Evolutionary conservation across 2,888 invertebrate species (phyloP), one percentile per base, ranked within the genome.

Genomic region (Nomada goodeniana): DNA sequence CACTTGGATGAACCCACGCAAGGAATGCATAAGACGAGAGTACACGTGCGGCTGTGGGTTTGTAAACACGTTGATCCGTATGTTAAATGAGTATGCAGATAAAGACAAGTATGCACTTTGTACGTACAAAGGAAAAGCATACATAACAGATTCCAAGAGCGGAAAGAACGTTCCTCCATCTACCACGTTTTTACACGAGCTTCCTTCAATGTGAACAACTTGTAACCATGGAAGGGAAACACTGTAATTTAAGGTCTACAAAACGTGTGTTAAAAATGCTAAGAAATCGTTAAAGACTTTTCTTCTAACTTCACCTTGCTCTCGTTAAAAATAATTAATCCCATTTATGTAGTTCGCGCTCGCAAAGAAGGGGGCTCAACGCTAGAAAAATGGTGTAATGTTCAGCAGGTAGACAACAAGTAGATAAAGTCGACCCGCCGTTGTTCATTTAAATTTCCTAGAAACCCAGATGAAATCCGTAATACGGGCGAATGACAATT

Each of bases 41-140:
- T 20, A 60, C 72, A 79, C 64, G 75, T 72, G 76, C 60, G 55
- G 47, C 36, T 42, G 63, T 13, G 53, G 59, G 71, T 76, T 83
- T 76, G 73, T 80, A 84, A 83, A 83, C 82, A 83, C 72, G 64
- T 68, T 80, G 71, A 57, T 72, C 74, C 57, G 77, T 78, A 75
- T 74, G 76, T 61, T 72, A 73, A 80, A 76, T 42, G 75, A 72
- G 52, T 76, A 36, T 47, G 70, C 72, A 67, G 73, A 80, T 70
- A 83, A 69, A 76, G 52, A 47, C 65, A 76, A 60, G 83, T 65
- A 79, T 61, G 74, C 57, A 65, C 68, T 64, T 69, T 53, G 68
- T 61, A 65, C 50, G 69, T 76, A 83, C 72, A 83, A 80, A 83
- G 65, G 50, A 73, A 47, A 73, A 69, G 26, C 55, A 79, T 80